Conservation (phyloP, 2,113 vertebrate genomes). For the Carassius auratus region DNA sequence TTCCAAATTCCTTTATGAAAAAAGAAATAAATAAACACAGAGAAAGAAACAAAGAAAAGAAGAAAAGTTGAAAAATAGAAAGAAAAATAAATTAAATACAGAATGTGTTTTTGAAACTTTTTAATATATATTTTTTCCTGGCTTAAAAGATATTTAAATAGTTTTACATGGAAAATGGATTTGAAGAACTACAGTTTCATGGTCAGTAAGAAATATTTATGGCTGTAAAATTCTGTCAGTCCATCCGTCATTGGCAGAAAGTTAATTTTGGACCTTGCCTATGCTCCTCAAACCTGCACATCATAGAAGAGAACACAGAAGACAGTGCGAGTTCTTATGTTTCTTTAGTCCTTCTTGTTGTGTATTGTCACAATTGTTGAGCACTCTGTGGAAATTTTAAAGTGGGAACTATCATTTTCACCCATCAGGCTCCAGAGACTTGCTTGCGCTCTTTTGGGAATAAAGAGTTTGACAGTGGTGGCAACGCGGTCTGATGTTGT, state of each 20-base stretch:
- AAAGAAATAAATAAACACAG: no score
- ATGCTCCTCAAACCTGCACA: not conserved
- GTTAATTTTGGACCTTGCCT: not conserved
- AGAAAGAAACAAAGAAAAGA: no score
- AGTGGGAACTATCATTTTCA: slow-evolving; percentile 34
- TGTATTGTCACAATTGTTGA: slow-evolving; percentile 27
- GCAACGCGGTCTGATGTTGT: slow-evolving; percentile 35
- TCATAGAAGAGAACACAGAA: slow-evolving; percentile 4
- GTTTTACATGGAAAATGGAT: no score
- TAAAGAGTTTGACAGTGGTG: slow-evolving; percentile 38
- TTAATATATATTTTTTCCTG: no score
- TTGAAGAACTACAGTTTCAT: not conserved
- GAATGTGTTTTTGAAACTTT: no score
- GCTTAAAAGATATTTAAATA: no score
- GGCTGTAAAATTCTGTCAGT: not conserved
- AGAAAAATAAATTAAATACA: no score
- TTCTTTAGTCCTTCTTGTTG: slow-evolving; percentile 18
- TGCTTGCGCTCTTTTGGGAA: slow-evolving; percentile 17
- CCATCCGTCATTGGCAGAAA: not conserved
- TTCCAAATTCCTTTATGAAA: no score
- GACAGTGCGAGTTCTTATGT: not conserved
- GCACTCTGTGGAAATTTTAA: slow-evolving; percentile 30
- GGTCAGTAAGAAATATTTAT: not conserved
- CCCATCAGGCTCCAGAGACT: slow-evolving; percentile 37
- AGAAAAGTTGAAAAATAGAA: no score